These are phyloP conservation scores for Hybos culiciformis DNA, from an alignment of 2,888 invertebrate genomes.

Conservation along the genomic window DNA sequence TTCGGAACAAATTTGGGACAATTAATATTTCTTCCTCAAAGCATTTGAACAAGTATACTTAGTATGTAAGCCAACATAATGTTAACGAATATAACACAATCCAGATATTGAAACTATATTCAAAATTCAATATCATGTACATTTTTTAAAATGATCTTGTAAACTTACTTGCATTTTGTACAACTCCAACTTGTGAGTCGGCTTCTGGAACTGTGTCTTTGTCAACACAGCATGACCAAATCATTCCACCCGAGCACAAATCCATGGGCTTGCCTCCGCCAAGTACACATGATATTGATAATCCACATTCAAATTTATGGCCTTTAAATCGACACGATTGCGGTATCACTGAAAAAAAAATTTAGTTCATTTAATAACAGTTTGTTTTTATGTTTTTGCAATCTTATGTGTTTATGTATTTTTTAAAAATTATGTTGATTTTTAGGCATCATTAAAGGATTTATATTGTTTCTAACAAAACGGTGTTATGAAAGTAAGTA, in stretches of 20 bases:
- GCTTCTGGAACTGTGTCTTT: constrained; percentile 46
- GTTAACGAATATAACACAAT: too few species aligned
- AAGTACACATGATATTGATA: constrained; percentile 81
- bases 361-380: neutral
- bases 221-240: constrained; percentile 89
- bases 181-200: constrained; percentile 44
- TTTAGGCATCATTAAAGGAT: too few species aligned
- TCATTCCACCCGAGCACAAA: constrained; percentile 83
- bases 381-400: constrained; percentile 1
- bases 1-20: too few species aligned
- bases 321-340: constrained; percentile 78
- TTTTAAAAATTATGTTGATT: too few species aligned
- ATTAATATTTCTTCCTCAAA: too few species aligned
- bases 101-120: too few species aligned
- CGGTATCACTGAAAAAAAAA: constrained; percentile 57
- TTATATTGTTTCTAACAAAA: too few species aligned
- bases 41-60: too few species aligned
- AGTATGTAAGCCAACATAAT: too few species aligned
- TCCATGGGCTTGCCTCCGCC: constrained; percentile 79
- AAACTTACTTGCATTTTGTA: constrained; percentile 81
- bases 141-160: constrained; percentile 3
- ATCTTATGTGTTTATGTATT: neutral
- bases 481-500: too few species aligned
- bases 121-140: too few species aligned
- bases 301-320: constrained; percentile 73